A percentile compares a stretch with the other conserved stretches of the same genome.
Evolutionary conservation across 2,113 vertebrate genomes (phyloP).

Genomic region (Hippocampus comes): DNA sequence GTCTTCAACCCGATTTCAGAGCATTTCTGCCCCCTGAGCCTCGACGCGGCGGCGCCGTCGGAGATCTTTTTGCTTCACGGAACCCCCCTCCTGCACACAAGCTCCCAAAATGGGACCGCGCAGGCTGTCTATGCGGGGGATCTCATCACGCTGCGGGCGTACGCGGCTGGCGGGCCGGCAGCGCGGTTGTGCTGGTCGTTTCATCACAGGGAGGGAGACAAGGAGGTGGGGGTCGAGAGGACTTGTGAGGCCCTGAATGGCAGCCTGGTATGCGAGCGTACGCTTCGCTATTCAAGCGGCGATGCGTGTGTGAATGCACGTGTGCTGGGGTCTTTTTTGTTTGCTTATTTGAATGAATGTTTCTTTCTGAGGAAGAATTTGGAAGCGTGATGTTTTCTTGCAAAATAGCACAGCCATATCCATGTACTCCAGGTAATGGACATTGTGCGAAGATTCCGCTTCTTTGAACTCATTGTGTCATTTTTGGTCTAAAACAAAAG

Average conservation of each 20-base stretch:
- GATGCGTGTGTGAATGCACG: background rate
- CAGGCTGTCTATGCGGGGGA: conserved; percentile 14
- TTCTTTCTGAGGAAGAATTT: background rate
- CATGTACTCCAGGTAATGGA: conserved; percentile 17
- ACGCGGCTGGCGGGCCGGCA: background rate
- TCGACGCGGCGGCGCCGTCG: conserved; percentile 17
- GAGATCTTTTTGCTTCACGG: conserved; percentile 17
- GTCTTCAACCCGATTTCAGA: conserved; percentile 32
- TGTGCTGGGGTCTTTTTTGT: background rate
- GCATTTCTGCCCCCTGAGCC: conserved; percentile 18
- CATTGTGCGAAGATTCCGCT: conserved; percentile 20
- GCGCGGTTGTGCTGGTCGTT: conserved; percentile 12
- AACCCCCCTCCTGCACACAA: background rate
- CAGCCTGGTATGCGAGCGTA: conserved; percentile 27
- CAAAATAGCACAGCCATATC: background rate
- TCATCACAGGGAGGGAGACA: background rate
- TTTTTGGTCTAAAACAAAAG: background rate
- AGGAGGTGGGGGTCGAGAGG: background rate
- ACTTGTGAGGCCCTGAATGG: conserved; percentile 5
- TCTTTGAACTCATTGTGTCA: background rate
- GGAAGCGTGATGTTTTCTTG: background rate
- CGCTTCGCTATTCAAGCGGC: background rate
- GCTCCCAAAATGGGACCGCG: background rate
- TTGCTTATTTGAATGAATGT: background rate
- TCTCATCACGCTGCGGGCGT: conserved; percentile 13